phyloP scores from a whole-genome alignment of 2,797 vertebrate genomes.

The Leuciscus waleckii region DNA sequence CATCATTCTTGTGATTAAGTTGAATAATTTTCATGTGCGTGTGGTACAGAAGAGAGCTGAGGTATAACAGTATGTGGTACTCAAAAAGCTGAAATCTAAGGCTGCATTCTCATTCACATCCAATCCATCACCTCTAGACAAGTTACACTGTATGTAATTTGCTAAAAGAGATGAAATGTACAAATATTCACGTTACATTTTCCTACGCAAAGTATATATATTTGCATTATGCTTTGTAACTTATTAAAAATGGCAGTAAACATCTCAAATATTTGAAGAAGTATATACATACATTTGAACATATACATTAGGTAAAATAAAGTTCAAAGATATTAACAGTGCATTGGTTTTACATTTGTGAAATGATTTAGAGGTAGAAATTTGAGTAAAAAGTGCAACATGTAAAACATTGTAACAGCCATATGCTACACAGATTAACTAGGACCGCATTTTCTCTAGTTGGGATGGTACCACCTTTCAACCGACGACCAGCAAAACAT shows the following conservation, averaged over 20 bases:
- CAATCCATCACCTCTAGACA: not conserved
- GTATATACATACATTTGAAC: no score
- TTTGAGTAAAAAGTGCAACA: not conserved
- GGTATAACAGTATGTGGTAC: not conserved
- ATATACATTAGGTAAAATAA: not conserved
- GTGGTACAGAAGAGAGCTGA: not conserved
- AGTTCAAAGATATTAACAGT: not conserved
- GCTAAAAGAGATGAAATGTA: not conserved
- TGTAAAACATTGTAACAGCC: not conserved
- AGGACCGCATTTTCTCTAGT: not conserved
- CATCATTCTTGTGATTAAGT: not conserved
- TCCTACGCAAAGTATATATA: not conserved
- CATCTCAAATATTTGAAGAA: no score
- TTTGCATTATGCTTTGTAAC: not conserved
- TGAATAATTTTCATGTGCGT: not conserved
- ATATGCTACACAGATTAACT: not conserved
- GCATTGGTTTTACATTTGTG: not conserved
- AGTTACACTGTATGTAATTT: not conserved
- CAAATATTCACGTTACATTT: not conserved
- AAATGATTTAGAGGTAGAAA: not conserved
- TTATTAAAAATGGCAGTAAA: no score
- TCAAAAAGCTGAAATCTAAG: not conserved
- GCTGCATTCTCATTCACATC: not conserved
- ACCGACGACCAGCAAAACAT: no score
- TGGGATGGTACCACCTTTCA: no score